Evolutionary conservation across 2,113 vertebrate species (phyloP).

Genomic region (Galemys pyrenaicus): DNA sequence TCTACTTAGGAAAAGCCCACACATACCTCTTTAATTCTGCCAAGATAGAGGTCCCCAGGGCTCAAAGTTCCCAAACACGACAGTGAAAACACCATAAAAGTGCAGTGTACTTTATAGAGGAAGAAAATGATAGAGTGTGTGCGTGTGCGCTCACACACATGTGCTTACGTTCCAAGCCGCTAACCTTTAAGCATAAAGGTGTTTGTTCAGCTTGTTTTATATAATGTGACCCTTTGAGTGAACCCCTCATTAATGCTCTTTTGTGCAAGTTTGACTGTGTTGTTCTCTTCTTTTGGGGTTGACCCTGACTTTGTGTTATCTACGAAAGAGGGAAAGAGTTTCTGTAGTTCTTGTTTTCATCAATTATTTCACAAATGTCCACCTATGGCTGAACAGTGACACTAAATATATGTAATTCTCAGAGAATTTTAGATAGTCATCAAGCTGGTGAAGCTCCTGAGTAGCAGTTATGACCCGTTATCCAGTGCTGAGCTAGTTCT

Average conservation of each 20-base stretch:
- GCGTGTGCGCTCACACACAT: too few species aligned
- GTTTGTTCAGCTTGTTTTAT: not conserved
- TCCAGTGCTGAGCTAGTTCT: not conserved
- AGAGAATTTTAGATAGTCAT: too few species aligned
- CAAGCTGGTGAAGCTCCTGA: not conserved
- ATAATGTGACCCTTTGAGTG: not conserved
- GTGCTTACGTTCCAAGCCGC: not conserved
- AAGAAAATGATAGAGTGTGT: not conserved
- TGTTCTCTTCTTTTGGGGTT: not conserved
- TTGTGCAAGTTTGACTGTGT: not conserved
- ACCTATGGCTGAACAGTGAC: not conserved
- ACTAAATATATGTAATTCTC: not conserved
- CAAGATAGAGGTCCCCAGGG: not conserved
- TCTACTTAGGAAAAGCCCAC: not conserved
- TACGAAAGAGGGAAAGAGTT: not conserved
- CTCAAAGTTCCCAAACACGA: not conserved
- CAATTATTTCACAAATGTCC: not conserved
- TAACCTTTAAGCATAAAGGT: accelerated
- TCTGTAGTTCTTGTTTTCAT: not conserved
- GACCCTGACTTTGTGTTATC: not conserved
- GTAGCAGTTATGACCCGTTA: not conserved
- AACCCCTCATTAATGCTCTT: not conserved
- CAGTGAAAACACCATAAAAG: not conserved
- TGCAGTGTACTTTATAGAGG: not conserved
- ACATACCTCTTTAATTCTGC: not conserved